Evolutionary conservation across 2,113 vertebrate species (phyloP).

Genomic region (Jaculus jaculus): DNA sequence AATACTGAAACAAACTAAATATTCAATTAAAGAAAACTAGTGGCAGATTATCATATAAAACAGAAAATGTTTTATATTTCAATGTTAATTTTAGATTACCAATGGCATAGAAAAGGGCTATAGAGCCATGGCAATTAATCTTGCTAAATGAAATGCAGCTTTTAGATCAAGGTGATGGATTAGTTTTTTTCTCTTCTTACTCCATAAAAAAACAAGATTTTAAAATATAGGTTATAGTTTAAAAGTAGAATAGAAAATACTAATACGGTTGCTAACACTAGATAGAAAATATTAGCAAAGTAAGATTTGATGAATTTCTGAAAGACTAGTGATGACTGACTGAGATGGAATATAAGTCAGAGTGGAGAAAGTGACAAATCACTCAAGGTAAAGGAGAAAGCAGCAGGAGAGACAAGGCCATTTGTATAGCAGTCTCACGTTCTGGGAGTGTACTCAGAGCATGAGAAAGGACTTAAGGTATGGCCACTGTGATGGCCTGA

Average conservation of each 20-base stretch:
- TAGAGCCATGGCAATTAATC: not conserved
- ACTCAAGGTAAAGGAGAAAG: not conserved
- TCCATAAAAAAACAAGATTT: not conserved
- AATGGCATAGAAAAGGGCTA: not conserved
- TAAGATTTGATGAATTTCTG: not conserved
- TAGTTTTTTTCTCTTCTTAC: not conserved
- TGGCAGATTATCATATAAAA: not conserved
- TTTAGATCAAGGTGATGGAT: slow-evolving; percentile 4
- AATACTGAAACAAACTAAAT: not conserved
- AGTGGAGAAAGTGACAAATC: not conserved
- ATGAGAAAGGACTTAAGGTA: not conserved
- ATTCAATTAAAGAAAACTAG: not conserved
- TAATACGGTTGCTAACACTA: not conserved
- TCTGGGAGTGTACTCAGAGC: not conserved
- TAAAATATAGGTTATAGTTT: not conserved
- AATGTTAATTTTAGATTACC: not conserved
- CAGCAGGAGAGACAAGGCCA: too few relatives aligned
- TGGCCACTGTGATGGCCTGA: not conserved
- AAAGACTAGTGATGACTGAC: not conserved
- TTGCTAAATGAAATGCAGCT: not conserved
- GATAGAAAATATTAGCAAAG: not conserved
- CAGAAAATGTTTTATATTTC: not conserved
- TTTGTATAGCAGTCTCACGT: not conserved
- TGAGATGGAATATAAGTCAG: not conserved
- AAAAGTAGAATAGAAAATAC: not conserved